These are phyloP conservation scores for Drosophila macrospina DNA, from an alignment of 2,888 invertebrate genomes.

Conservation along the genomic window DNA sequence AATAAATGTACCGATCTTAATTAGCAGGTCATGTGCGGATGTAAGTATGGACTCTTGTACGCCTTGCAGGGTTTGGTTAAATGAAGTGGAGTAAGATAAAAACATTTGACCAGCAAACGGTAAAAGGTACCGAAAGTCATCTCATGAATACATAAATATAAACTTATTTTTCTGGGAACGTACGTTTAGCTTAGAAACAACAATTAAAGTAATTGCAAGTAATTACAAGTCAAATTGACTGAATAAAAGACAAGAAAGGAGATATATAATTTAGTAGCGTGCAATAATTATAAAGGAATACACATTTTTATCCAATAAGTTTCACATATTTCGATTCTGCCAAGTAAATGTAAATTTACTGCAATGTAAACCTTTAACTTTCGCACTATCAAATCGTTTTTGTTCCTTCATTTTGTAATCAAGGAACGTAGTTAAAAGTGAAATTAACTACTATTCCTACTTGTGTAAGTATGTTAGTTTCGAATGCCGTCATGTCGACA, in stretches of 20 bases:
- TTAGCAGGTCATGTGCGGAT: slow-evolving; percentile 40
- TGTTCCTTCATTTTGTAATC: too few species aligned
- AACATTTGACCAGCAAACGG: slow-evolving; percentile 46
- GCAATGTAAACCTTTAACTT: too few species aligned
- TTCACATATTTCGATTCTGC: too few species aligned
- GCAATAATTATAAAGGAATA: too few species aligned
- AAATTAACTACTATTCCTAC: not conserved
- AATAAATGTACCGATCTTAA: slow-evolving; percentile 56
- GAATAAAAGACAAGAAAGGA: not conserved
- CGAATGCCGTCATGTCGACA: not conserved
- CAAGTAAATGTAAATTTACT: too few species aligned
- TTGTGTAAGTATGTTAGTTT: not conserved
- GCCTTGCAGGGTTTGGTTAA: slow-evolving; percentile 12
- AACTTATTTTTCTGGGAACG: not conserved
- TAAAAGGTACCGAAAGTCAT: slow-evolving; percentile 32
- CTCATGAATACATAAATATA: not conserved
- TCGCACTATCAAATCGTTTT: not conserved
- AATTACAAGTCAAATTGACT: not conserved
- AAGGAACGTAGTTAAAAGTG: not conserved
- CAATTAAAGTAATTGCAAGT: slow-evolving; percentile 19
- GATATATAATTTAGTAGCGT: too few species aligned
- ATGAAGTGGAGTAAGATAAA: slow-evolving; percentile 35
- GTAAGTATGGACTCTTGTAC: not conserved
- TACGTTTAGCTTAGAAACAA: not conserved
- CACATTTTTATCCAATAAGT: too few species aligned